Evolutionary conservation across 2,888 invertebrate genomes (phyloP).

Genomic region (Drosophila quinaria): DNA sequence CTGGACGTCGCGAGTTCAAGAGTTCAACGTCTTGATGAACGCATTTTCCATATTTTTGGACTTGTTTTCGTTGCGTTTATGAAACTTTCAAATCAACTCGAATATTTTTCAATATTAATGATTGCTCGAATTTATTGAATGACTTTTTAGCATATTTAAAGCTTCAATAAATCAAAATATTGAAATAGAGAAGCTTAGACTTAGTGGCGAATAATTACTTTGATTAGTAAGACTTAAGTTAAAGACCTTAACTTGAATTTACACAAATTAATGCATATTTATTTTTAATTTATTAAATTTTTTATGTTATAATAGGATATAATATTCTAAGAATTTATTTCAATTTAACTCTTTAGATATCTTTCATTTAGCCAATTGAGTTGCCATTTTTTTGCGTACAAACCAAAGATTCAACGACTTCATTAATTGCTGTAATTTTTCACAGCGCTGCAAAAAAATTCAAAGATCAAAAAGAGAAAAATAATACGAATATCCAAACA

Average conservation of each 20-base stretch:
- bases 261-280: neutral
- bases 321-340: neutral
- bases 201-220: neutral
- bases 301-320: neutral
- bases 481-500: conserved; percentile 41
- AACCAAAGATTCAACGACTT: conserved; percentile 38
- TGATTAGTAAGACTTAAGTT: no score
- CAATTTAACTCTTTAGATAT: conserved; percentile 1
- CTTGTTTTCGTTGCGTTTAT: conserved; percentile 26
- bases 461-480: conserved; percentile 4
- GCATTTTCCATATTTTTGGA: conserved; percentile 63
- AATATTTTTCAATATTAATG: conserved; percentile 11
- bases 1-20: conserved; percentile 64
- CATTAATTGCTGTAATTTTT: conserved; percentile 74
- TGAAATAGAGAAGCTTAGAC: neutral
- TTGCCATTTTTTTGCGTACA: conserved; percentile 29
- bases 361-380: conserved; percentile 57
- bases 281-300: neutral
- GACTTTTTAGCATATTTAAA: neutral
- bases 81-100: conserved; percentile 5
- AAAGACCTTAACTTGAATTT: no score
- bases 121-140: neutral
- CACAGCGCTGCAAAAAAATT: conserved; percentile 38
- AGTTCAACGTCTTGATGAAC: conserved; percentile 67
- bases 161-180: neutral